A percentile compares a stretch with the other conserved stretches of the same genome.
Evolutionary conservation across 2,113 vertebrate genomes (phyloP).

Genomic region (Cromileptes altivelis): DNA sequence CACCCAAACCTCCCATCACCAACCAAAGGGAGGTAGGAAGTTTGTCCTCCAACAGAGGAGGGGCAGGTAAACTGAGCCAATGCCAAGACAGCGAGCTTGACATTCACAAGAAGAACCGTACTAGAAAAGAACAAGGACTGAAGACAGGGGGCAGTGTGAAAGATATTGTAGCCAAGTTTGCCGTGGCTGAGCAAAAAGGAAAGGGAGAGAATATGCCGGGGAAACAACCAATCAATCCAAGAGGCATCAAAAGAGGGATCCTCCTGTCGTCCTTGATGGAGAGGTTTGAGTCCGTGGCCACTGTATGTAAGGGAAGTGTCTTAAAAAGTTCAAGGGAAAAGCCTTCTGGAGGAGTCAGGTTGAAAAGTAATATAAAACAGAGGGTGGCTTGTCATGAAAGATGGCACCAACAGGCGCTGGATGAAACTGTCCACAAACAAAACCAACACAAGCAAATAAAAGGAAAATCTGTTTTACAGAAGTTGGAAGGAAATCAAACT

Average conservation of each 20-base stretch:
- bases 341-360: conserved; percentile 18
- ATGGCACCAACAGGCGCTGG: not conserved
- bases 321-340: conserved; percentile 42
- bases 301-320: conserved; percentile 73
- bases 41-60: conserved; percentile 75
- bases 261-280: conserved; percentile 86
- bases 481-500: conserved; percentile 18
- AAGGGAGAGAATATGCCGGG: conserved; percentile 41
- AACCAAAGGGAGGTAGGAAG: conserved; percentile 89
- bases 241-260: conserved; percentile 70
- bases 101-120: conserved; percentile 2
- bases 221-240: conserved; percentile 55
- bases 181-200: conserved; percentile 86
- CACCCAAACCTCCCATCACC: conserved; percentile 83
- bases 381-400: conserved; percentile 49
- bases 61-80: conserved; percentile 36
- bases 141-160: conserved; percentile 85
- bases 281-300: conserved; percentile 85
- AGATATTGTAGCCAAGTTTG: conserved; percentile 88
- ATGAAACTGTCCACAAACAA: conserved; percentile 33
- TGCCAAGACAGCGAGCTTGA: conserved; percentile 39
- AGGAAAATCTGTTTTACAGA: not conserved
- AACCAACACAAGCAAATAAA: conserved; percentile 21
- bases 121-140: conserved; percentile 28
- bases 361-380: conserved; percentile 42